phyloP scores from a whole-genome alignment of 2,888 invertebrate species.

The Muscina levida region DNA sequence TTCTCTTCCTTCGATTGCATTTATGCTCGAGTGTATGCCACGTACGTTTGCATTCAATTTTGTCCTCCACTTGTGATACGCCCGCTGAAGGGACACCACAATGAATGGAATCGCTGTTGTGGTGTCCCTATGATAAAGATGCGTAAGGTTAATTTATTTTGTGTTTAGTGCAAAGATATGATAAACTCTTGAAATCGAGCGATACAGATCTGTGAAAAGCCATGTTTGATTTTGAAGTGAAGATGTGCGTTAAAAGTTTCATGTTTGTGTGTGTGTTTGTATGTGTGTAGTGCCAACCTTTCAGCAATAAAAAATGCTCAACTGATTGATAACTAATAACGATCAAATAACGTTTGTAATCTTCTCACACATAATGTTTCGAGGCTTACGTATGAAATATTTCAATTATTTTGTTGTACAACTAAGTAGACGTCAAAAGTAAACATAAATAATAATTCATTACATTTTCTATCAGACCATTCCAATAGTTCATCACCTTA shows the following conservation, averaged over 20 bases:
- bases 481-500: neutral
- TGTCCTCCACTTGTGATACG: slow-evolving; percentile 52
- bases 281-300: too few relatives aligned
- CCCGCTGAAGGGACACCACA: slow-evolving; percentile 49
- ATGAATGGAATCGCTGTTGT: neutral
- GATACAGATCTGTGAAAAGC: slow-evolving; percentile 9
- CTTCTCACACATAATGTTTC: too few relatives aligned
- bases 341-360: too few relatives aligned
- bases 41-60: slow-evolving; percentile 49
- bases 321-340: too few relatives aligned
- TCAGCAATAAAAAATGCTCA: too few relatives aligned
- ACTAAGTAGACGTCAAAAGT: neutral
- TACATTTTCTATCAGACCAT: neutral
- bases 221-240: neutral
- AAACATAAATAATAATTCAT: neutral
- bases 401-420: neutral
- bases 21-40: neutral
- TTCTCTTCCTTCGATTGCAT: slow-evolving; percentile 7
- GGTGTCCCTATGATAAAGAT: slow-evolving; percentile 27
- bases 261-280: too few relatives aligned
- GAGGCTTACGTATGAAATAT: neutral
- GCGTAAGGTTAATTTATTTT: slow-evolving; percentile 58
- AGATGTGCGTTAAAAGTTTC: neutral
- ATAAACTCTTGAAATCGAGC: slow-evolving; percentile 12
- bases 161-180: slow-evolving; percentile 42